Evolutionary conservation across 2,113 vertebrate genomes (phyloP).

Genomic region (Sciurus niger): DNA sequence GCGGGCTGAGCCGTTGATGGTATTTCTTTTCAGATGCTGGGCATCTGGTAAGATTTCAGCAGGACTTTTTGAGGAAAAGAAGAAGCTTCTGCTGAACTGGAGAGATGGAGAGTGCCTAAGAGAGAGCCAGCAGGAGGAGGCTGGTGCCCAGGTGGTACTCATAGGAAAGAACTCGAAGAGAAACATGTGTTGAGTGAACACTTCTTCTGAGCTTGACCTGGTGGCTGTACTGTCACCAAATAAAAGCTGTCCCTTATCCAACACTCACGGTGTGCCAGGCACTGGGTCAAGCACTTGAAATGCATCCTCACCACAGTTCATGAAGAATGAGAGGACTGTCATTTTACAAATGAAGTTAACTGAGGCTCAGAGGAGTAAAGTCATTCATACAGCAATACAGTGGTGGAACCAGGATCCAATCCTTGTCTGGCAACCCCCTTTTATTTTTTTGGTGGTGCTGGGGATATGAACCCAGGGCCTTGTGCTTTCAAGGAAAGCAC

Average conservation of each 20-base stretch:
- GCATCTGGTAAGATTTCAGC: conserved; percentile 18
- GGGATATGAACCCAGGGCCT: too few species aligned
- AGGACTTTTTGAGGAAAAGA: background rate
- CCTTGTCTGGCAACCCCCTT: background rate
- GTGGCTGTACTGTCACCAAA: too few species aligned
- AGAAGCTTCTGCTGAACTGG: background rate
- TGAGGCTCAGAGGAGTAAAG: background rate
- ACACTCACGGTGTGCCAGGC: too few species aligned
- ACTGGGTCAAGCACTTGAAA: background rate
- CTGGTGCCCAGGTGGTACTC: rapidly evolving
- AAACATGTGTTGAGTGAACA: background rate
- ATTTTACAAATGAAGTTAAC: background rate
- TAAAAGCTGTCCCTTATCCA: background rate
- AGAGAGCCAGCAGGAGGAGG: background rate
- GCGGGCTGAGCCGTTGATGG: background rate
- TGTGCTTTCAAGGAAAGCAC: too few species aligned
- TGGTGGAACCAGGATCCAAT: background rate
- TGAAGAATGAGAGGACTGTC: background rate
- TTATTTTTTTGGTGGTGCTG: too few species aligned
- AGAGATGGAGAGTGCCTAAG: background rate
- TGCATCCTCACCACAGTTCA: background rate
- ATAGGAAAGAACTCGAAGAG: background rate
- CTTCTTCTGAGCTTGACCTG: background rate
- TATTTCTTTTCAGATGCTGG: background rate
- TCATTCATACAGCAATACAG: background rate